Evolutionary conservation across 2,797 vertebrate genomes (phyloP).

Genomic region (Bradypodion ventrale): DNA sequence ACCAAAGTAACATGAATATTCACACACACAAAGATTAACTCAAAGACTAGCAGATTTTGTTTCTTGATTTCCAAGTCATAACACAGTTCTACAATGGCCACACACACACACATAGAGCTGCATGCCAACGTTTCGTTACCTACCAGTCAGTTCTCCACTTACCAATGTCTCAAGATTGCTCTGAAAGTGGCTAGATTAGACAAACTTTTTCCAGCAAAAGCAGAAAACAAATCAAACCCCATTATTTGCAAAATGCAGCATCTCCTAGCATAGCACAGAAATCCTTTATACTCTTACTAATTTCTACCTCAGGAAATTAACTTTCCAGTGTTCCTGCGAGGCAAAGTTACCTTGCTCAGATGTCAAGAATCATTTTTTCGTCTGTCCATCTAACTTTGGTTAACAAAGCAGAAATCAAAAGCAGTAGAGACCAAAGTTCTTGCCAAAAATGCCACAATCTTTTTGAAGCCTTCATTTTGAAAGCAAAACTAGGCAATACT

Average conservation of each 20-base stretch:
- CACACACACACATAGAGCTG: not conserved
- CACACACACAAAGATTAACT: not conserved
- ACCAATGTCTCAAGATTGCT: not conserved
- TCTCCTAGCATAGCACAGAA: not conserved
- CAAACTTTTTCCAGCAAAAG: not conserved
- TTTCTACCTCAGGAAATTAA: not conserved
- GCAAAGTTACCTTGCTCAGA: not conserved
- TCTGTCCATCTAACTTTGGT: not conserved
- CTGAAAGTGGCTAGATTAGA: not conserved
- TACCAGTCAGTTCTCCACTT: not conserved
- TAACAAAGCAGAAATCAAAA: not conserved
- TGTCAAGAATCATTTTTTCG: not conserved
- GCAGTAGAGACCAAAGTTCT: not conserved
- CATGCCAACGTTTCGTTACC: too few species aligned
- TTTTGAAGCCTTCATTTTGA: not conserved
- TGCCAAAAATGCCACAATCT: not conserved
- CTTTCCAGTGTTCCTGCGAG: not conserved
- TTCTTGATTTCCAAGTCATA: not conserved
- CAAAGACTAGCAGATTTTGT: not conserved
- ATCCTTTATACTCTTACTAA: not conserved
- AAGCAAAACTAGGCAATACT: not conserved
- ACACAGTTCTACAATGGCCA: not conserved
- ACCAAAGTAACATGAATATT: not conserved
- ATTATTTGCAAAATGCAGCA: not conserved
- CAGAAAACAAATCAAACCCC: not conserved